A percentile compares a stretch with the other conserved stretches of the same genome.
Conservation (phyloP, 2,888 invertebrate species). For the Apantesis nais region DNA sequence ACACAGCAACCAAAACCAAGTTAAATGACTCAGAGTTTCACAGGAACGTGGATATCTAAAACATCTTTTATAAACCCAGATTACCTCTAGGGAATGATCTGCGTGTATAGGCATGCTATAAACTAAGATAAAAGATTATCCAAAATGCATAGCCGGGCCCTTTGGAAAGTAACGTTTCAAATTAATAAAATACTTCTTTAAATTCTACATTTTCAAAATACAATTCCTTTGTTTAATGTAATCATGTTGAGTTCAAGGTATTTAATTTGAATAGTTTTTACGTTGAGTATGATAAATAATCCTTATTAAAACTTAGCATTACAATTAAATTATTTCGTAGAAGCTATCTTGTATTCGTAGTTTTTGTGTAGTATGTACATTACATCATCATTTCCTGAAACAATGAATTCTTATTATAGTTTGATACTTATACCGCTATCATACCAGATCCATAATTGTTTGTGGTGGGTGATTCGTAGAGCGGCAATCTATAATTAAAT, state of each 20-base stretch:
- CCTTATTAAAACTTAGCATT: slow-evolving; percentile 1
- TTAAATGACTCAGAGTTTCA: too few relatives aligned
- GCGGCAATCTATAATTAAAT: not conserved
- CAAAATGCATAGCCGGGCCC: not conserved
- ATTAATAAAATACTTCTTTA: not conserved
- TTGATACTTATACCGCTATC: not conserved
- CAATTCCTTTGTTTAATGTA: not conserved
- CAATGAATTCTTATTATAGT: not conserved
- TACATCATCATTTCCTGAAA: not conserved
- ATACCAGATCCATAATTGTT: too few relatives aligned
- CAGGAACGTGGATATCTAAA: too few relatives aligned
- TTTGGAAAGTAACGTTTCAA: not conserved
- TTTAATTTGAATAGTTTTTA: not conserved
- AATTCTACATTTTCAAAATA: not conserved
- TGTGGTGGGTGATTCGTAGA: not conserved
- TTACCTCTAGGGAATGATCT: too few relatives aligned
- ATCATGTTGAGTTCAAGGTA: not conserved
- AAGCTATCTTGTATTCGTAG: not conserved
- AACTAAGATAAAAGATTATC: not conserved
- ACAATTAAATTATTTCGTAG: not conserved
- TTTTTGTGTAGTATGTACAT: not conserved
- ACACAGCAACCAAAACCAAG: too few relatives aligned
- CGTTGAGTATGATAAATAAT: not conserved
- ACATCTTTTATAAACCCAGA: too few relatives aligned
- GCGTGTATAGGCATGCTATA: too few relatives aligned